Evolutionary conservation across 2,797 vertebrate genomes (phyloP).

Genomic region (Sebastes ruberrimus): DNA sequence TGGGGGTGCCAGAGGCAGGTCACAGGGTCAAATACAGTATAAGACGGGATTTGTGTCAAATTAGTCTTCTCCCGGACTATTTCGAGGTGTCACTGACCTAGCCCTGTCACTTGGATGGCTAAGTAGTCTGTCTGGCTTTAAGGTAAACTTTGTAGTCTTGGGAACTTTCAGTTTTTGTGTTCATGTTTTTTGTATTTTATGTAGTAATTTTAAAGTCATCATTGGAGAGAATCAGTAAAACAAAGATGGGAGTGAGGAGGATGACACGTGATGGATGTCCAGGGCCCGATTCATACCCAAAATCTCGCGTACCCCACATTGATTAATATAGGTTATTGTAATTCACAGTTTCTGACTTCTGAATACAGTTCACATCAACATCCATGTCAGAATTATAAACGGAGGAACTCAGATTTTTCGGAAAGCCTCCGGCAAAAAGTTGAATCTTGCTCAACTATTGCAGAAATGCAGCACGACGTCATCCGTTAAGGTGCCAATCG

Average conservation of each 20-base stretch:
- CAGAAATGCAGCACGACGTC: background rate
- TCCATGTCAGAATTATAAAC: background rate
- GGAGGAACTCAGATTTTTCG: background rate
- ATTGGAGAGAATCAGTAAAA: background rate
- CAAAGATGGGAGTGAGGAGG: background rate
- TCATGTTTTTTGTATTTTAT: background rate
- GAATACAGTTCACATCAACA: background rate
- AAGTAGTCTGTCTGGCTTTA: slow-evolving; percentile 7
- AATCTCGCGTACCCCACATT: background rate
- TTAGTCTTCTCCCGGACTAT: slow-evolving; percentile 68
- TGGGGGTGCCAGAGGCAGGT: slow-evolving; percentile 63
- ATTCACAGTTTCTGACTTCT: background rate
- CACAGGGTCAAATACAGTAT: slow-evolving; percentile 75
- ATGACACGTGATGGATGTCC: background rate
- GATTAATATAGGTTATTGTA: background rate
- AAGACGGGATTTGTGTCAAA: slow-evolving; percentile 80
- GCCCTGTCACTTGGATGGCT: slow-evolving; percentile 16
- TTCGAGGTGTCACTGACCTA: slow-evolving; percentile 44
- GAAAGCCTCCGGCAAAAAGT: background rate
- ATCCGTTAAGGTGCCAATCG: background rate
- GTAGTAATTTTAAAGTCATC: background rate
- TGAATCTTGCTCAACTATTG: too few species aligned
- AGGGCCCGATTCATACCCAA: background rate
- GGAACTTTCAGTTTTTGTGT: background rate
- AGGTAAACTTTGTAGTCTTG: background rate